These are phyloP conservation scores for Verasper variegatus DNA, from an alignment of 2,113 vertebrate genomes.

Conservation along the genomic window DNA sequence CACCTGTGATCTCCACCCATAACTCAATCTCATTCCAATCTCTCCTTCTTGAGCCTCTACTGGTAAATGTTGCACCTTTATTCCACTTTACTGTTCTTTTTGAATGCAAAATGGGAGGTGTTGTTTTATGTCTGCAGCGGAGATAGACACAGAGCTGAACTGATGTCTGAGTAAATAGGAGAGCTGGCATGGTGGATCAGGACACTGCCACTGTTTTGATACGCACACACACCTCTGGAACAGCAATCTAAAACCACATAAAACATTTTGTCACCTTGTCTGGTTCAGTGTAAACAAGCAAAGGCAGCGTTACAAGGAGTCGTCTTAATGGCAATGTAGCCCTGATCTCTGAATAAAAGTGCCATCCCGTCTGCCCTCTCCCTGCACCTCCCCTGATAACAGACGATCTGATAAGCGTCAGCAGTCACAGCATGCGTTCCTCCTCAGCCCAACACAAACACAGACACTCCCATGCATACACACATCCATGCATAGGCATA, in stretches of 20 bases:
- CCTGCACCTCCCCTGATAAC: constrained; percentile 9
- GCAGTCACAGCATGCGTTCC: constrained; percentile 3
- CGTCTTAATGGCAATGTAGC: background rate
- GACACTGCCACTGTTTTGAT: no score
- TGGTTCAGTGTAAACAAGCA: background rate
- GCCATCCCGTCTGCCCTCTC: background rate
- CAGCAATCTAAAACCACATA: no score
- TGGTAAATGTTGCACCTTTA: background rate
- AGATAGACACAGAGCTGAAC: no score
- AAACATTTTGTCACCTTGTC: background rate
- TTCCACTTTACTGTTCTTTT: background rate
- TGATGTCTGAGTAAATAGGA: no score
- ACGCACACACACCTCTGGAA: no score
- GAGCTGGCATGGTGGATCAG: no score
- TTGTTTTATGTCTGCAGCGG: no score
- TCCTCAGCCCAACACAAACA: background rate
- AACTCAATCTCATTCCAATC: no score
- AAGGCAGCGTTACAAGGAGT: background rate
- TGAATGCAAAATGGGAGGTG: no score
- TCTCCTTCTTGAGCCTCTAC: background rate
- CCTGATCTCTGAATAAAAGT: background rate
- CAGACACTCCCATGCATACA: background rate
- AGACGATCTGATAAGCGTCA: background rate
- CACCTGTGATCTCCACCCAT: no score
- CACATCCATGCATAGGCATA: constrained; percentile 1